phyloP scores from a whole-genome alignment of 1,140 invertebrate genomes.

The Pteromalus puparum region DNA sequence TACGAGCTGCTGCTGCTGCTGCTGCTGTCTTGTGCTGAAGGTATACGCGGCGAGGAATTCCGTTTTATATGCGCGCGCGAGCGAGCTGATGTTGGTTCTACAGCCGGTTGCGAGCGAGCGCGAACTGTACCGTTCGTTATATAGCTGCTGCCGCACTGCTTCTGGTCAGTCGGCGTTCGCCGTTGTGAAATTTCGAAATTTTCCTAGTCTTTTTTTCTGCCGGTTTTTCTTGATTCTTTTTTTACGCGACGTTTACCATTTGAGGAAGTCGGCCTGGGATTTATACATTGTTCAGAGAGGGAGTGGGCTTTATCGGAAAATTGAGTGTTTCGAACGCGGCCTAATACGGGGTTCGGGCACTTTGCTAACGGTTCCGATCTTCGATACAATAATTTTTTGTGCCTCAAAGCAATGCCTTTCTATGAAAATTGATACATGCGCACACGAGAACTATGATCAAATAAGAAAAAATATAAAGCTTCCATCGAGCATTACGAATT shows the following conservation, averaged over 20 bases:
- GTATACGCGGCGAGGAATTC: constrained; percentile 2
- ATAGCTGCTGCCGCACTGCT: background rate
- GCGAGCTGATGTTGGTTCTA: background rate
- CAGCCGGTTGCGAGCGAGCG: constrained; percentile 11
- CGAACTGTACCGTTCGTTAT: constrained; percentile 22
- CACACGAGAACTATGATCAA: no score
- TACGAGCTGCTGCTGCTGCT: no score
- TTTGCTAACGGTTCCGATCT: no score
- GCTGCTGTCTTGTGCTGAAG: no score
- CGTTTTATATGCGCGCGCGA: constrained; percentile 27
- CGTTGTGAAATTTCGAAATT: constrained; percentile 38
- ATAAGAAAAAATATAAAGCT: no score
- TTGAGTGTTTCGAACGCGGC: background rate
- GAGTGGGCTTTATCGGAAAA: background rate
- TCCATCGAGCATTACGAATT: no score
- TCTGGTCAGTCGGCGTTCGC: background rate
- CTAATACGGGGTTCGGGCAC: no score
- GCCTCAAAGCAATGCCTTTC: no score
- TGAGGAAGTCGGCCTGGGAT: background rate
- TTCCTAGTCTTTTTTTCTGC: constrained; percentile 6
- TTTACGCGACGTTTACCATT: background rate
- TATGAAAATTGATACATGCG: no score
- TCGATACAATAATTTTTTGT: no score
- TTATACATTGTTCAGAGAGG: no score
- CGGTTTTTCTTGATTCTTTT: background rate